Evolutionary conservation across 2,797 vertebrate genomes (phyloP), one percentile per base, ranked within the genome.

Genomic region (Acrocephalus scirpaceus): DNA sequence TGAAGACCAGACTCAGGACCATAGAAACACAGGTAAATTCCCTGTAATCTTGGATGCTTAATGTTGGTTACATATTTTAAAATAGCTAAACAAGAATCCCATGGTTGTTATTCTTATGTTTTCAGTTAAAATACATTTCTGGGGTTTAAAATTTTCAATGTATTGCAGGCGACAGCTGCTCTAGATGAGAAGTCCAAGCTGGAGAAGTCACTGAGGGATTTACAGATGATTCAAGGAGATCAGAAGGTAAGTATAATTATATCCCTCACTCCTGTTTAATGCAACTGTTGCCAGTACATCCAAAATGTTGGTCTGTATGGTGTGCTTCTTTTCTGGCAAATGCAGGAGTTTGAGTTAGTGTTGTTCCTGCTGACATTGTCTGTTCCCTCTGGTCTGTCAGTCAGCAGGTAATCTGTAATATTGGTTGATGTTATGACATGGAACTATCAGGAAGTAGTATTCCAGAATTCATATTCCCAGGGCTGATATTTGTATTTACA

Each of bases 11-110:
- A 77, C 98, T 99, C 48, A 98, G 98, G 92, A 98, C 98, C 71
- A 89, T 99, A 94, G 99, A 99, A 98, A 97, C 97, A n/a, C 99
- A 99, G 98, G 99, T 99, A 95, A 96, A 48, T 67, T 80, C 12
- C 11, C 27, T 90, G 5, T 44, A 16, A 64, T 32, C 30, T 51
- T 47, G 16, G 26, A 40, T 82, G 18, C 20, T 34, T 69, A 57
- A 38, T 67, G 14, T 25, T 81, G 15, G 61, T 84, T 34, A 32
- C 5, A 0, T 84, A 48, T 45, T 73, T 21, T 4, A 45, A 90
- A 62, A 36, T n/a, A 54, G 3, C 16, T 44, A 36, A 76, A 47
- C 73, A 48, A 84, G n/a, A 81, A 26, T 57, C 13, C 20, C 56
- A 3, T 44, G 14, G 19, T 64, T 82, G 3, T 86, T 90, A 38